Evolutionary conservation across 2,113 vertebrate species (phyloP).

Genomic region (Chloebia gouldiae): DNA sequence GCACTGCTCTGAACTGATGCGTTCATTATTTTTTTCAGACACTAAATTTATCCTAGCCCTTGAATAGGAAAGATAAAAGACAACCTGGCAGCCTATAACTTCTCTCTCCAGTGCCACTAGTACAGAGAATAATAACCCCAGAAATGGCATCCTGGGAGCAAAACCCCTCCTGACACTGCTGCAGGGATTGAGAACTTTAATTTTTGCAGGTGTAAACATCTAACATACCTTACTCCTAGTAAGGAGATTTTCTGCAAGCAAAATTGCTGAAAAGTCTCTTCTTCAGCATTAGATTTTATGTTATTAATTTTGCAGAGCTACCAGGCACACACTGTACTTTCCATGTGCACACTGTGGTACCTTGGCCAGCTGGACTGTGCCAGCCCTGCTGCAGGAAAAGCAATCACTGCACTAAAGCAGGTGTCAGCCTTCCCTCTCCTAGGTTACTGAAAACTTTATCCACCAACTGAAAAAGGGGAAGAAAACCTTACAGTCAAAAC

Average conservation of each 20-base stretch:
- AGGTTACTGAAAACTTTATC: neutral
- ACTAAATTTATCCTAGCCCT: neutral
- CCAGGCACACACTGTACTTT: neutral
- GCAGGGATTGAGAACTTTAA: neutral
- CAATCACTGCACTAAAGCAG: neutral
- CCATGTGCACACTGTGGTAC: too few species aligned
- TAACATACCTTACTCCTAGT: neutral
- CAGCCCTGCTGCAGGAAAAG: neutral
- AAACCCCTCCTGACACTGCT: neutral
- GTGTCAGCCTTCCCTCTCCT: neutral
- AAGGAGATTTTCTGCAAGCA: neutral
- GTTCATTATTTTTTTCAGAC: neutral
- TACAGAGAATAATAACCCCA: neutral
- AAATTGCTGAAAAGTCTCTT: neutral
- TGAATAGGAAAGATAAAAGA: neutral
- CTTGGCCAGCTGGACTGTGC: neutral
- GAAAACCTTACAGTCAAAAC: neutral
- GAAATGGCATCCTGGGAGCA: neutral
- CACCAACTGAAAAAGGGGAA: neutral
- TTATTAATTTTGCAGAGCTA: neutral
- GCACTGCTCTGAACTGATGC: neutral
- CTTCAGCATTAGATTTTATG: neutral
- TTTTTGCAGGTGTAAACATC: neutral
- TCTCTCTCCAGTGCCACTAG: neutral
- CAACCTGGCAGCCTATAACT: neutral